Conservation (phyloP, 2,888 invertebrate genomes). For the Adelognathus sp. region DNA sequence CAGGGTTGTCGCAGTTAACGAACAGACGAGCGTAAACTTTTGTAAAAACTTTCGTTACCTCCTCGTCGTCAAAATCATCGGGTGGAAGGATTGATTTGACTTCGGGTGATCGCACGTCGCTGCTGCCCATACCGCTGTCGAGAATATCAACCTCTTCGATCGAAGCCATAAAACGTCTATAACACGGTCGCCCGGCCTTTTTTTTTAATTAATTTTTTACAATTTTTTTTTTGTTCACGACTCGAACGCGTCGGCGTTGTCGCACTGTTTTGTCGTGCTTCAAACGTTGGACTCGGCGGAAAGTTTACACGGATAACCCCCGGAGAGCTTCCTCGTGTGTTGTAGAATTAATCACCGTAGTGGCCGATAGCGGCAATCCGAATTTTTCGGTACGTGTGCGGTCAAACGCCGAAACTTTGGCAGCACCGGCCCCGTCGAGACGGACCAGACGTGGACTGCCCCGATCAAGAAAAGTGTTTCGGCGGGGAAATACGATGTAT, state of each 20-base stretch:
- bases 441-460: no score
- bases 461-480: no score
- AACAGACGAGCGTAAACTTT: background rate
- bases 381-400: background rate
- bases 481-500: no score
- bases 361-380: background rate
- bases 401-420: background rate
- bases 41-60: constrained; percentile 66
- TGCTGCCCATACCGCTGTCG: constrained; percentile 78
- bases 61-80: constrained; percentile 76
- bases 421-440: no score
- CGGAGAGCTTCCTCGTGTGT: background rate
- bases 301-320: background rate
- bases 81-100: constrained; percentile 74
- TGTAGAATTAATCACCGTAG: background rate
- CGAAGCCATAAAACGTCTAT: constrained; percentile 71
- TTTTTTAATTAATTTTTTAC: constrained; percentile 2
- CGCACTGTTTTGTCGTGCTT: no score
- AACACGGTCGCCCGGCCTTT: constrained; percentile 11
- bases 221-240: background rate
- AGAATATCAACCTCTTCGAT: constrained; percentile 72
- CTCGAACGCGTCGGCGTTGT: background rate
- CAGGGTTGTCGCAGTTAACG: no score
- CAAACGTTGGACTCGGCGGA: background rate
- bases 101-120: constrained; percentile 76